Evolutionary conservation across 2,797 vertebrate genomes (phyloP), one percentile per base, ranked within the genome.

Genomic region (Smutsia gigantea): DNA sequence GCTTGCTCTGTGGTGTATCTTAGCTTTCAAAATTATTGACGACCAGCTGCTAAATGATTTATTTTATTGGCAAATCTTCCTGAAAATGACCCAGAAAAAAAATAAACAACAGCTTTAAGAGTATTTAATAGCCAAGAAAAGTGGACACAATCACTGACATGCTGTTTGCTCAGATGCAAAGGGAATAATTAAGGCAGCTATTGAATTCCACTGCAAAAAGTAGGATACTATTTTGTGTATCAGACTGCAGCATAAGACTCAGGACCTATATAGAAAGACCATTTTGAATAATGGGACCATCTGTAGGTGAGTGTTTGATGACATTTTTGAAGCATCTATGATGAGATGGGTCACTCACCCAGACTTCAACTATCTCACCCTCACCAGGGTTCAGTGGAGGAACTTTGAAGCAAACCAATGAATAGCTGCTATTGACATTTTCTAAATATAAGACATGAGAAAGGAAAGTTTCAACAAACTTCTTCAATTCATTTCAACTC

Each of bases 271-370:
- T 46, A 46, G 46, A 91, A 94, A 97, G 81, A 96, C 19, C 11
- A 61, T 87, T 94, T 69, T 17, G 15, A 97, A 96, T 86, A 97
- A 96, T 83, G 78, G 63, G 42, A 18, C 34, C 46, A 86, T 93
- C 72, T 53, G 53, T 61, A 83, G 63, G 87, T 17, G 86, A 94
- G 81, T 42, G 59, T 97, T 97, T 91, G 97, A 97, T 97, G 93
- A 96, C 95, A 97, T 94, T 89, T 96, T 88, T 96, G 90, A 77
- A 96, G 93, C 27, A 83, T 93, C 77, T 57, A 14, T 96, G 97
- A 97, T 97, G 97, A 98, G 90, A 96, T 42, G 69, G 97, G 96
- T 98, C 97, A 97, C 29, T 97, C 96, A 97, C 96, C 96, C 34
- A 63, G 94, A 96, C 85, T 86, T 94, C 92, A 95, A 53, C 85